phyloP scores from a whole-genome alignment of 2,113 vertebrate genomes.

The Percopsis transmontana region DNA sequence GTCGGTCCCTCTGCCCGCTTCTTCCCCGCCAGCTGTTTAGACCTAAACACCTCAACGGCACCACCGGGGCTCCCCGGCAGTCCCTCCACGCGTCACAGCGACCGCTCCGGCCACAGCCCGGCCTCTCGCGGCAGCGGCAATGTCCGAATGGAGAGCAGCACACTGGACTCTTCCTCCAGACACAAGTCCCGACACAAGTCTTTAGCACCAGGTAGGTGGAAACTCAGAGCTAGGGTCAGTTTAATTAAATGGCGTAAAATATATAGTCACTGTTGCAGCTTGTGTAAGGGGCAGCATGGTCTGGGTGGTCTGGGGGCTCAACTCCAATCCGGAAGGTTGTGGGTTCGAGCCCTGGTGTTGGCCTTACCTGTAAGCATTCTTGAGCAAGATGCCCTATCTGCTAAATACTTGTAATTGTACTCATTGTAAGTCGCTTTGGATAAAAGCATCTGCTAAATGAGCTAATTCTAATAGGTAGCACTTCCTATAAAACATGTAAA shows the following conservation, averaged over 20 bases:
- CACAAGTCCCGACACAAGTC: slow-evolving; percentile 81
- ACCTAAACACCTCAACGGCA: slow-evolving; percentile 83
- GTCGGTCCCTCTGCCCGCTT: slow-evolving; percentile 82
- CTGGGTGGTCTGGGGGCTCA: no score
- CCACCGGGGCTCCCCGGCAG: slow-evolving; percentile 68
- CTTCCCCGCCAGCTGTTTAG: slow-evolving; percentile 95
- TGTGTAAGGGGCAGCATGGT: no score
- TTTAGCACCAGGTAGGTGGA: slow-evolving; percentile 57
- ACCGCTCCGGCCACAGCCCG: slow-evolving; percentile 86
- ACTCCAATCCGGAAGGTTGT: no score
- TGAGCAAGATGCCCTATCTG: no score
- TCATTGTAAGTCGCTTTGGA: no score
- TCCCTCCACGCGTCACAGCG: slow-evolving; percentile 69
- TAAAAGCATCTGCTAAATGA: no score
- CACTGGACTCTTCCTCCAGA: slow-evolving; percentile 87
- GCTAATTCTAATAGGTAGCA: no score
- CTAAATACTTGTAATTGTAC: no score
- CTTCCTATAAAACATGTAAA: not conserved
- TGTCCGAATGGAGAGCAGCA: slow-evolving; percentile 87
- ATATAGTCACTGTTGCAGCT: not conserved
- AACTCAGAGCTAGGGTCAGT: not conserved
- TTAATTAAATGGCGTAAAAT: not conserved
- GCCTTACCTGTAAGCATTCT: no score
- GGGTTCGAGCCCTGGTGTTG: no score
- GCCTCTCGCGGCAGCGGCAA: slow-evolving; percentile 83